Evolutionary conservation across 2,888 invertebrate species (phyloP).

Genomic region (Palloptera scutellata): DNA sequence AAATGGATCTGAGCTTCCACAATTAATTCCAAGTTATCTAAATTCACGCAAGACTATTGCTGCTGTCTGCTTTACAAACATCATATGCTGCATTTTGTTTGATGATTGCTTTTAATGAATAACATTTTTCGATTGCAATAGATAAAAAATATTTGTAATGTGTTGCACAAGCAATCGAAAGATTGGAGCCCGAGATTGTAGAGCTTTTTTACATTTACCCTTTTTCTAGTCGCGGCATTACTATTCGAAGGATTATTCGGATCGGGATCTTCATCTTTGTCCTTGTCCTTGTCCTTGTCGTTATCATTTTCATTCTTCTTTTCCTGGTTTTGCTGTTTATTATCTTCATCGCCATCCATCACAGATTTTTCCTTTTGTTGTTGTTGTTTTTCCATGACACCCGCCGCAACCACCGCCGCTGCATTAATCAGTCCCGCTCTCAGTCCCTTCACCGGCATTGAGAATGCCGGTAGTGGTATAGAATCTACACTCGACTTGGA

Average conservation of each 20-base stretch:
- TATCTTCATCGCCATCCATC: constrained; percentile 8
- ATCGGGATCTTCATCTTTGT: constrained; percentile 22
- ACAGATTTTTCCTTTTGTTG: constrained; percentile 7
- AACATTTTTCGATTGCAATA: no score
- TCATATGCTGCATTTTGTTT: no score
- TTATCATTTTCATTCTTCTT: neutral
- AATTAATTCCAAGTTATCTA: no score
- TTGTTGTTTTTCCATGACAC: constrained; percentile 24
- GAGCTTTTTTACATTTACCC: constrained; percentile 46
- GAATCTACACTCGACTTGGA: neutral
- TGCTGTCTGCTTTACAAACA: no score
- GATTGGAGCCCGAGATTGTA: no score
- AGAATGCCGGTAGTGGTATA: neutral
- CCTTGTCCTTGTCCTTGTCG: constrained; percentile 12
- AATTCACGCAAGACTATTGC: no score
- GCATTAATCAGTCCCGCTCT: constrained; percentile 13
- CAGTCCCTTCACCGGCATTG: constrained; percentile 1
- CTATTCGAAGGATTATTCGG: constrained; percentile 18
- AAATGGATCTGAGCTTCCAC: no score
- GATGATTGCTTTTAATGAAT: no score
- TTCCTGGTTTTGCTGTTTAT: neutral
- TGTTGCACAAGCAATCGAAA: no score
- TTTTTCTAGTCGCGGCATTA: constrained; percentile 41
- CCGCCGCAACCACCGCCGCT: neutral
- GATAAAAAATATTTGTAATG: no score